Evolutionary conservation across 2,797 vertebrate genomes (phyloP).

Genomic region (Melanotaenia parkinsoni): DNA sequence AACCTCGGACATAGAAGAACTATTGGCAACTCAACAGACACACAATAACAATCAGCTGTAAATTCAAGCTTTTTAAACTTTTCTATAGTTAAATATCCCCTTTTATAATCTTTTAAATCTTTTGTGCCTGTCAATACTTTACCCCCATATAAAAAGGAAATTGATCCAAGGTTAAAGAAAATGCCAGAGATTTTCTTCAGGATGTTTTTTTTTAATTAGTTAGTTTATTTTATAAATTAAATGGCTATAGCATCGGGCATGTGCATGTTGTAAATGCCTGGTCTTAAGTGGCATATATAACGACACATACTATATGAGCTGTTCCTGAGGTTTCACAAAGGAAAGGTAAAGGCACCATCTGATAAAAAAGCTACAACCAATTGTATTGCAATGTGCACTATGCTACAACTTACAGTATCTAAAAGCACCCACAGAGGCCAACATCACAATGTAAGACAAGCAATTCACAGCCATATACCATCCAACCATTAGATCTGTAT

Average conservation of each 20-base stretch:
- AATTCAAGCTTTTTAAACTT: background rate
- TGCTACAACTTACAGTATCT: conserved; percentile 1
- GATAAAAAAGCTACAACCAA: background rate
- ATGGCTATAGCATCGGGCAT: too few species aligned
- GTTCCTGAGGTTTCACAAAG: background rate
- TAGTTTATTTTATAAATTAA: too few species aligned
- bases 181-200: too few species aligned
- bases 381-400: background rate
- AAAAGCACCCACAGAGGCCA: conserved; percentile 16
- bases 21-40: too few species aligned
- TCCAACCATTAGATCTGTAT: conserved; percentile 37
- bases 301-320: background rate
- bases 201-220: too few species aligned
- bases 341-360: background rate
- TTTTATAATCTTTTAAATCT: background rate
- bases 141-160: background rate
- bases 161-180: background rate
- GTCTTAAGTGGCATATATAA: background rate
- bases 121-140: background rate
- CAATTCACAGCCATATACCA: conserved; percentile 25
- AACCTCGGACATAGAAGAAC: background rate
- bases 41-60: background rate
- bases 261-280: too few species aligned
- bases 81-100: background rate
- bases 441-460: conserved; percentile 31